Evolutionary conservation across 2,797 vertebrate species (phyloP), one percentile per base, ranked within the genome.

Genomic region (Danio jaintianensis): DNA sequence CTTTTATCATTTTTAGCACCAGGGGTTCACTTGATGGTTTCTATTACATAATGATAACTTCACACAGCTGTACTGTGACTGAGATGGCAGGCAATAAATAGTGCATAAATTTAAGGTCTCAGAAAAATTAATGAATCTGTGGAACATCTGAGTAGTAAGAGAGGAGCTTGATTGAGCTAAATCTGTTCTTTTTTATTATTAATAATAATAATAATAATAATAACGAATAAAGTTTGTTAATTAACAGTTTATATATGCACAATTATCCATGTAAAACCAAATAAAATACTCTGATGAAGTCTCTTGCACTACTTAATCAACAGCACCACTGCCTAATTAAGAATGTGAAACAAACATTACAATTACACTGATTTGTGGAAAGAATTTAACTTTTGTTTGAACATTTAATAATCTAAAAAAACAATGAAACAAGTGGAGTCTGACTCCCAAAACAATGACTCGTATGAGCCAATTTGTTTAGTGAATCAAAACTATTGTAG

Each of bases 21-120:
- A 78, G 66, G 43, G 62, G 71, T 66, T 75, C 58, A 59, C 77
- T 64, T 48, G 62, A 77, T 85, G 84, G 82, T 85, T 86, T 86
- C 45, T 71, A 78, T 87, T 83, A 82, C 80, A 76, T 52, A 45
- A 58, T 78, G 29, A 29, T 29, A 80, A 61, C 83, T 89, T 85
- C 85, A 84, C 83, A 88, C 82, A 63, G 43, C 88, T 81, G 82
- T 71, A 87, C 85, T 85, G 74, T 75, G 78, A 79, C 55, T 56
- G 55, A 85, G 16, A 86, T 79, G 75, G 75, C 80, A 70, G 68
- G 73, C 59, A 78, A 83, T 81, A 64, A 79, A 63, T 11, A 29
- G 58, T 70, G 42, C 79, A 81, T n/a, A 73, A 61, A 82, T 48
- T 50, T 43, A 40, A 73, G 15, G 66, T 76, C 66, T 61, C 61